phyloP scores from a whole-genome alignment of 2,888 invertebrate genomes.

The Phortica okadai region DNA sequence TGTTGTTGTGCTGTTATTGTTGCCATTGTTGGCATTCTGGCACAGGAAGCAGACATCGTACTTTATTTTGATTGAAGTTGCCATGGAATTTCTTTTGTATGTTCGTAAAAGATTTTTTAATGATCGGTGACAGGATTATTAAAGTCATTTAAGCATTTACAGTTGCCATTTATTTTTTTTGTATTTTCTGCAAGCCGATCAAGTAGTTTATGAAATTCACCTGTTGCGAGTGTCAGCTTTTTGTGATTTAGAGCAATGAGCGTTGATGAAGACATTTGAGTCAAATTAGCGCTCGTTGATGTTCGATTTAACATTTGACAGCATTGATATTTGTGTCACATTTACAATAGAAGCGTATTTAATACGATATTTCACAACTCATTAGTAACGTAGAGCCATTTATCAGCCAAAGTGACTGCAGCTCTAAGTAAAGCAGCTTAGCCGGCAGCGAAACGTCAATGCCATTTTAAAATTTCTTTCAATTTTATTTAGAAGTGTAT shows the following conservation, averaged over 20 bases:
- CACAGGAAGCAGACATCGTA: conserved; percentile 66
- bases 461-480: too few species aligned
- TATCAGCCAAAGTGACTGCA: too few species aligned
- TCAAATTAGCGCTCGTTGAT: too few species aligned
- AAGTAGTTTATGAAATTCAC: neutral
- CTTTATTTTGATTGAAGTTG: conserved; percentile 70
- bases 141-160: conserved; percentile 61
- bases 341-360: too few species aligned
- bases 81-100: conserved; percentile 70
- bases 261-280: too few species aligned
- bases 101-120: conserved; percentile 65
- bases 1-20: conserved; percentile 10
- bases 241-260: conserved; percentile 27
- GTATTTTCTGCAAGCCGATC: conserved; percentile 23
- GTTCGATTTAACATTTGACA: too few species aligned
- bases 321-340: too few species aligned
- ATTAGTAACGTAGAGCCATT: too few species aligned
- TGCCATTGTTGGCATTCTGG: conserved; percentile 34
- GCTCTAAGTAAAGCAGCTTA: too few species aligned
- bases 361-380: too few species aligned
- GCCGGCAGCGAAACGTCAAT: too few species aligned
- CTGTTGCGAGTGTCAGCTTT: neutral
- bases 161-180: conserved; percentile 33
- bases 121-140: conserved; percentile 70
- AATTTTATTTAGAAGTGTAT: too few species aligned